Percentiles rank a stretch among this genome's conserved stretches.
phyloP scores from a whole-genome alignment of 2,888 invertebrate species.

The Aplocera efformata region DNA sequence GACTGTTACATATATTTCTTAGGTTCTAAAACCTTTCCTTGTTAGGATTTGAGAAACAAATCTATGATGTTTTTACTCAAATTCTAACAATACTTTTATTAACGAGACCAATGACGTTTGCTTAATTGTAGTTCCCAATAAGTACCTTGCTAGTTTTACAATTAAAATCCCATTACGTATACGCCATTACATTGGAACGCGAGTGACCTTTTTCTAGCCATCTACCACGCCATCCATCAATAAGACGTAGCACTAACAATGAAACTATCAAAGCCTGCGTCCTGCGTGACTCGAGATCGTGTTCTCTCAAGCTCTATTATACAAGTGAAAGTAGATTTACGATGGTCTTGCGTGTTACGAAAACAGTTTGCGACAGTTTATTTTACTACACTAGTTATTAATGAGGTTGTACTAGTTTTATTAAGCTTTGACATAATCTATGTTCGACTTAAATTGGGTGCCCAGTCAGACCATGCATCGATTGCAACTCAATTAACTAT shows the following conservation, averaged over 20 bases:
- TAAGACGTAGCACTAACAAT: conserved; percentile 24
- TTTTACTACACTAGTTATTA: conserved; percentile 6
- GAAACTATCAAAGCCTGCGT: conserved; percentile 35
- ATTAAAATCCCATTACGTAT: conserved; percentile 15
- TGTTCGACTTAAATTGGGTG: too few species aligned
- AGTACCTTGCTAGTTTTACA: not conserved
- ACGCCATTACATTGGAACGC: conserved; percentile 18
- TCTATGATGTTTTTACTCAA: too few species aligned
- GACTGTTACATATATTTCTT: too few species aligned
- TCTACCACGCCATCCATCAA: conserved; percentile 41
- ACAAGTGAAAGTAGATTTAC: conserved; percentile 70
- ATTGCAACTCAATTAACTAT: too few species aligned
- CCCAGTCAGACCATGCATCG: too few species aligned
- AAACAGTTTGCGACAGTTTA: conserved; percentile 40
- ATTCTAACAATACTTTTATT: too few species aligned
- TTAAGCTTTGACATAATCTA: too few species aligned
- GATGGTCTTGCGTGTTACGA: conserved; percentile 67
- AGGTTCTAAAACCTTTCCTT: too few species aligned
- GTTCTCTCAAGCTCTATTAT: conserved; percentile 55
- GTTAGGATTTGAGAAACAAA: too few species aligned
- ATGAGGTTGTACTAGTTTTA: conserved; percentile 8
- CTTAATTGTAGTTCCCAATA: too few species aligned
- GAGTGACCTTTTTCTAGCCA: conserved; percentile 40
- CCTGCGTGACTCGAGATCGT: conserved; percentile 64
- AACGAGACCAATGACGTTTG: too few species aligned